Base-by-base conservation (phyloP, 2,113 vertebrate species). In the Phalacrocorax aristotelis region DNA sequence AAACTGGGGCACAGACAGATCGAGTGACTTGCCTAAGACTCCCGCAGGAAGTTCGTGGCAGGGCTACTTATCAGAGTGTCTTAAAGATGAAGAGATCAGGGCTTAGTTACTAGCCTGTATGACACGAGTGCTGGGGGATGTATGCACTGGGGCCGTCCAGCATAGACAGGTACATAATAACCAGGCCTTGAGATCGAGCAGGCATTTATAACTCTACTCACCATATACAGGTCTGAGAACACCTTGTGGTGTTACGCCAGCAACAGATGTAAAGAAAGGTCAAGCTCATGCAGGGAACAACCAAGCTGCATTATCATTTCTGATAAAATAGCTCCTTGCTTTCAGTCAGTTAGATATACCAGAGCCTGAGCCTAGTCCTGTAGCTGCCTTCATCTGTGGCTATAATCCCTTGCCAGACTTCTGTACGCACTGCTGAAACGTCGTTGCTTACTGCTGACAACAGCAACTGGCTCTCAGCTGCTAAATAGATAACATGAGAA, bases 1-100 rank as follows among this genome's bases (percentile, higher is more conserved):
- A 93, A 96, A 96, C 58, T 95, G 89, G 84, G 94, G 58, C 93
- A 88, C 36, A 94, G 93, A 83, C 80, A 91, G 88, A 96, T 89
- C 3, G 34, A 86, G 40, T 13, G 44, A 51, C 84, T 87, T 42
- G 74, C 70, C 78, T 95, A 95, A 95, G 91, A 74, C 66, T 91
- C 82, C 66, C 0, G 2, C 78, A 70, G 93, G 87, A 96, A 85
- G 74, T 77, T 84, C n/a, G 0, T 52, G 48, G 79, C 54, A 77
- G 58, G 78, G 60, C 82, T 91, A 21, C 72, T 95, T 89, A 94
- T 36, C 38, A 49, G 55, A 65, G 21, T 69, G 83, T 72, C 90
- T 91, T 96, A 92, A 93, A 77, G 69, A 75, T 12, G 3, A 77
- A 83, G 66, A 93, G 81, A 72, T 82, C 57, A 91, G 44, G 78